These are phyloP conservation scores for Littorina saxatilis DNA, from an alignment of 1,140 invertebrate species.

Conservation along the genomic window DNA sequence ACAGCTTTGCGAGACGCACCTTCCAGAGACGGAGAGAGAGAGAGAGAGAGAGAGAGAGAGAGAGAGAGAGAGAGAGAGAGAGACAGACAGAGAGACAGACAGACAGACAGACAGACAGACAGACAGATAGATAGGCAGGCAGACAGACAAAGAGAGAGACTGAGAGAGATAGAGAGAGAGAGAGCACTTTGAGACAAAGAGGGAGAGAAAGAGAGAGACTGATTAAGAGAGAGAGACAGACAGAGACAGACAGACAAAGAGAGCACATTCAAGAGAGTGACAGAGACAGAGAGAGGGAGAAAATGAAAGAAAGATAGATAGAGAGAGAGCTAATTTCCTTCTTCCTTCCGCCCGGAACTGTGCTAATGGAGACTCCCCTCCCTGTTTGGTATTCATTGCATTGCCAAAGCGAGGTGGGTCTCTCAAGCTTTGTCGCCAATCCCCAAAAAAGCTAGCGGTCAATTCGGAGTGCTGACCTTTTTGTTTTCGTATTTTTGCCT, in stretches of 20 bases:
- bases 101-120: not conserved
- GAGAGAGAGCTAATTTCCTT: no score
- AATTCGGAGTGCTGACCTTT: not conserved
- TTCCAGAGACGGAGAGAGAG: conserved; percentile 3
- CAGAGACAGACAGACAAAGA: not conserved
- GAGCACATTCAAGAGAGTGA: not conserved
- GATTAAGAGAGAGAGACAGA: not conserved
- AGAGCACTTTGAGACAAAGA: not conserved
- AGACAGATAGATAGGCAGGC: not conserved
- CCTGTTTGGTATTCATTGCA: no score
- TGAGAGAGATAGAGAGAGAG: not conserved
- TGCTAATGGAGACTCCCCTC: no score
- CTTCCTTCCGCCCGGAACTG: no score
- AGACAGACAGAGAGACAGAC: not conserved
- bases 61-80: not conserved
- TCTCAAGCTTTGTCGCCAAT: no score
- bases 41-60: conserved; percentile 2
- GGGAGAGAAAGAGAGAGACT: not conserved
- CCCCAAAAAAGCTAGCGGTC: not conserved
- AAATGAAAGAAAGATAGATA: not conserved
- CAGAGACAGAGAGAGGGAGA: not conserved
- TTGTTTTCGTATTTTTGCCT: no score
- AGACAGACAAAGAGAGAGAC: not conserved
- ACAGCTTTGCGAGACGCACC: no score
- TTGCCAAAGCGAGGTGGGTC: not conserved